Base-by-base conservation (phyloP, 2,113 vertebrate species). In the Sturnus vulgaris region DNA sequence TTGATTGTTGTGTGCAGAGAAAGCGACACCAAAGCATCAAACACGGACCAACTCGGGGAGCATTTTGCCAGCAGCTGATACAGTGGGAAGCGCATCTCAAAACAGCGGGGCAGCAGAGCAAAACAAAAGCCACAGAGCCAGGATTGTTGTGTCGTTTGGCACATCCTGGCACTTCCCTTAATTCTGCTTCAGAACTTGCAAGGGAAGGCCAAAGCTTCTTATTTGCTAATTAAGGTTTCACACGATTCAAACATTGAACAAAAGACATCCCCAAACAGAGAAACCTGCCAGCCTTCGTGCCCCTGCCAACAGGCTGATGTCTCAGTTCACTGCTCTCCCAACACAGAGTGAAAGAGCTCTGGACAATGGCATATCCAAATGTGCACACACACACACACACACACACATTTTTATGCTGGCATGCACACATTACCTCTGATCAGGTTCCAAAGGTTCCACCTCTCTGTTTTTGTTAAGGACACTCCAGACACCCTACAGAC, bases 201-300 rank as follows among this genome's bases (percentile, higher is more conserved):
- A 80, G 71, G 31, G 24, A 86, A 88, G 47, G 75, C 82, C 78
- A 88, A 86, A 77, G 63, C 71, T 80, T 93, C 92, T 88, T 93
- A 81, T 94, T 92, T 93, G 52, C 75, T 94, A 93, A 96, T 90
- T 93, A 91, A 86, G 68, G 92, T 73, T 94, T 95, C 59, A 37
- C 70, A 59, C 10, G 0, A 90, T 79, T 84, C 69, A 66, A 77
- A 85, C 82, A 44, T 15, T 37, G 56, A 83, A 90, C 71, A 93
- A 86, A 95, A 17, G 33, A 77, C 60, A 83, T 82, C 75, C 86
- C 84, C 91, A 61, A 85, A 50, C 3, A 90, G 61, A 93, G 85
- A 21, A 91, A 95, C 63, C 55, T 82, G 79, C 76, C 93, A 96
- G 92, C 47, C 85, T 59, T 77, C 60, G 0, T 12, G 60, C 4